Base-by-base conservation (phyloP, 2,113 vertebrate genomes). In the Herpetotheres cachinnans region DNA sequence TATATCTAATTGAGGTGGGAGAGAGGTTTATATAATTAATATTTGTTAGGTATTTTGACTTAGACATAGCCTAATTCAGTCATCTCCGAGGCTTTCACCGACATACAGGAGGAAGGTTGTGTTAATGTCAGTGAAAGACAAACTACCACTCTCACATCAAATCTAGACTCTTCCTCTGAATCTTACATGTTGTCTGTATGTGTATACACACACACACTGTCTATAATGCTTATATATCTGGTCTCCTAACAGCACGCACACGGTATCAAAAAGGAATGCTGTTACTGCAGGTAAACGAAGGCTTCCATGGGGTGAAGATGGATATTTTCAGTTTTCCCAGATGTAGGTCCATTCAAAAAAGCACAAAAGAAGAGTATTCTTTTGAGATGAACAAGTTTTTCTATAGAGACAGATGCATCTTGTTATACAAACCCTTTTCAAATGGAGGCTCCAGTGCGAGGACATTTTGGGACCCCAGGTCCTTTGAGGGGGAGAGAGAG, bases 301-400 rank as follows among this genome's bases (percentile, higher is more conserved):
- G 49, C 4, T 71, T 93, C 80, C 27, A 6, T 14, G n/a, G 69
- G 49, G 84, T 89, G 65, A 79, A 66, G 70, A 58, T 26, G 21
- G 46, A 8, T 79, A 49, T 69, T 89, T 94, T 70, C 84, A 55
- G n/a, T 87, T 95, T 94, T 94, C 40, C 86, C 83, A 95, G 54
- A 38, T 40, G 70, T 54, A 78, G 56, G 49, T 82, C 65, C 65
- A 38, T 77, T 84, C 49, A 80, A 50, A 84, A 74, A 65, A 66
- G 30, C 49, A 73, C 55, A 69, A 26, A 89, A 86, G 74, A 67
- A 73, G 46, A 70, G 13, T 22, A 58, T 15, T 91, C 58, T 36
- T 82, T 40, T 70, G 87, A 86, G 63, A 71, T 10, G 29, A 80
- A 82, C 4, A 4, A 18, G 3, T 21, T 92, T 89, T 76, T 69